These are phyloP conservation scores for Seriola aureovittata DNA, from an alignment of 2,113 vertebrate genomes.

Conservation along the genomic window DNA sequence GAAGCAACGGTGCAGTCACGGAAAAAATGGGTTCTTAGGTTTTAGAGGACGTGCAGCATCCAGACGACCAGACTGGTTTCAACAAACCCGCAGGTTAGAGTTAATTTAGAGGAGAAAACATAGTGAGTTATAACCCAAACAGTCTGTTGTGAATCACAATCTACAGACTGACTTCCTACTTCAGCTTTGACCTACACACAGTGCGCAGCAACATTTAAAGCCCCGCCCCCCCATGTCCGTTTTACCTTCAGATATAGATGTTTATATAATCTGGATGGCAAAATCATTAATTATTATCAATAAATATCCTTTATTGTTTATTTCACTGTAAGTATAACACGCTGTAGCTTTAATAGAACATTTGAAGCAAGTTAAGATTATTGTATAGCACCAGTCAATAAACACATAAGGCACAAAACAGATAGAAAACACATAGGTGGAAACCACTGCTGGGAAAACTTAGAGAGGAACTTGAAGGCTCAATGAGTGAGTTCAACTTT, in stretches of 20 bases:
- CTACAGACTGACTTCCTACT: no score
- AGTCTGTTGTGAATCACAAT: not conserved
- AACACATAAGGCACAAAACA: not conserved
- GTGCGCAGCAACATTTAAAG: no score
- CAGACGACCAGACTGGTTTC: not conserved
- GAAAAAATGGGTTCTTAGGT: not conserved
- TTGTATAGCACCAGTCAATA: not conserved
- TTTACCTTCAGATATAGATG: no score
- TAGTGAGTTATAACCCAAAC: not conserved
- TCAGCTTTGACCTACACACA: no score
- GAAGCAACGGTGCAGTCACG: not conserved
- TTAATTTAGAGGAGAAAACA: not conserved
- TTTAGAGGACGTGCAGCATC: not conserved
- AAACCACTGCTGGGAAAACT: not conserved
- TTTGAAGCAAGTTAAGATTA: no score
- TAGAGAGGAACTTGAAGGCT: not conserved
- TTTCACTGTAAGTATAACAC: no score
- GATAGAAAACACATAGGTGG: not conserved
- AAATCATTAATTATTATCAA: no score
- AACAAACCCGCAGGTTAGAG: not conserved
- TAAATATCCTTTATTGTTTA: no score
- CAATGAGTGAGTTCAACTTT: not conserved
- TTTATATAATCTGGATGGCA: no score
- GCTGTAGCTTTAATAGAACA: no score
- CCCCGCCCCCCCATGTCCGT: no score